Base-by-base conservation (phyloP, 2,113 vertebrate species). In the Oreochromis niloticus region DNA sequence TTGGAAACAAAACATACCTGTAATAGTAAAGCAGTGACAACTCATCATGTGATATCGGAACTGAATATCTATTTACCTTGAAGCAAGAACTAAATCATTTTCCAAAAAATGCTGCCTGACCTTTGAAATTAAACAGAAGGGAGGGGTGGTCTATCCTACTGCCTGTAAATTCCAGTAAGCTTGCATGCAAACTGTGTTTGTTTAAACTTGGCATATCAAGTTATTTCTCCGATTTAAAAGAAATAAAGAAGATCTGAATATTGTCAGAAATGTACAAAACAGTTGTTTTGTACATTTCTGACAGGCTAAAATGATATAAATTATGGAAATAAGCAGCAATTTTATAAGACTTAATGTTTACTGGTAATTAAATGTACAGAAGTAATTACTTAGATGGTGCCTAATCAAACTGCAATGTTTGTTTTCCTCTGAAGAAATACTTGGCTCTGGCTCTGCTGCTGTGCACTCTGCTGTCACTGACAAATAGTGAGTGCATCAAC, bases 361-460 rank as follows among this genome's bases (percentile, higher is more conserved):
- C 3, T 41, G 10, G 11, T 34, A 43, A 19, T 36, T 46, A 34
- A 63, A 83, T 48, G 63, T 8, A 36, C 48, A 7, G 8, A 54
- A 19, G 30, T 32, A 4, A 68, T 52, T 11, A 6, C n/a, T 30
- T 75, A 46, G n/a, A 83, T 16, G 11, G 27, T n/a, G 17, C 6
- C 27, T 61, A 27, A 32, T 46, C 36, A 43, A 17, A 36, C 13
- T 24, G n/a, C 30, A 27, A 63, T 68, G 3, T 81, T 39, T 87
- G 30, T 22, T 81, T 84, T 73, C 27, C 46, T 81, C 2, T 73
- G 39, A 66, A 94, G 93, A 91, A 88, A 85, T 89, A 54, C 17
- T 85, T 93, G 84, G 59, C 59, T 82, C 10, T 93, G 30, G 83
- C 82, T 80, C 32, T 93, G 88, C 41, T 94, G 59, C 52, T 95